Conservation (phyloP, 1,140 invertebrate genomes). For the Mamestra configurata region DNA sequence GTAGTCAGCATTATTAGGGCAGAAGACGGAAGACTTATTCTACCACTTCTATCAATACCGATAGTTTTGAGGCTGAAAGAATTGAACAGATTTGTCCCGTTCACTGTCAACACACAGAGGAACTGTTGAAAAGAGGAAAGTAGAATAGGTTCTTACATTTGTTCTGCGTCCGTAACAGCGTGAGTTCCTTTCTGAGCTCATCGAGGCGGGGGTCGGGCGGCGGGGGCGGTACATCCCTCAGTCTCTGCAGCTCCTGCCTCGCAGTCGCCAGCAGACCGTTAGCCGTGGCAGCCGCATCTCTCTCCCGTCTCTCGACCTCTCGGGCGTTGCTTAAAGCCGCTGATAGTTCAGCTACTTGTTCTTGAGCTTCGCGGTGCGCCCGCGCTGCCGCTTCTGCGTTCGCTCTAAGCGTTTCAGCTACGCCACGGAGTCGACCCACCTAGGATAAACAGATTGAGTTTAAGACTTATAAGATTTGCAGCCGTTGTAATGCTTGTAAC, state of each 20-base stretch:
- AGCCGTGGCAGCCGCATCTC: conserved; percentile 67
- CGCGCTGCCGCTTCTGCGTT: conserved; percentile 89
- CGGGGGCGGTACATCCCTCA: conserved; percentile 88
- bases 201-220: conserved; percentile 91
- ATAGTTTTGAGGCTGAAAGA: too few species aligned
- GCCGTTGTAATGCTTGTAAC: not conserved
- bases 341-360: conserved; percentile 88
- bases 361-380: conserved; percentile 87
- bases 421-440: conserved; percentile 83
- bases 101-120: too few species aligned
- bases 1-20: too few species aligned
- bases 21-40: too few species aligned
- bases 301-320: conserved; percentile 82
- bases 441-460: conserved; percentile 51
- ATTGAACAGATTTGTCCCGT: too few species aligned
- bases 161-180: conserved; percentile 91
- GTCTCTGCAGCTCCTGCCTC: conserved; percentile 84
- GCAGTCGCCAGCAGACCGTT: conserved; percentile 88
- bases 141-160: conserved; percentile 88
- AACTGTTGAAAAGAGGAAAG: too few species aligned
- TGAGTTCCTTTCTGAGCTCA: conserved; percentile 91
- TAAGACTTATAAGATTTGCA: too few species aligned
- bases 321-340: conserved; percentile 89
- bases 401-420: conserved; percentile 88
- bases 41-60: too few species aligned